These are phyloP conservation scores for Haemorhous mexicanus DNA, from an alignment of 2,113 vertebrate genomes.

Conservation along the genomic window DNA sequence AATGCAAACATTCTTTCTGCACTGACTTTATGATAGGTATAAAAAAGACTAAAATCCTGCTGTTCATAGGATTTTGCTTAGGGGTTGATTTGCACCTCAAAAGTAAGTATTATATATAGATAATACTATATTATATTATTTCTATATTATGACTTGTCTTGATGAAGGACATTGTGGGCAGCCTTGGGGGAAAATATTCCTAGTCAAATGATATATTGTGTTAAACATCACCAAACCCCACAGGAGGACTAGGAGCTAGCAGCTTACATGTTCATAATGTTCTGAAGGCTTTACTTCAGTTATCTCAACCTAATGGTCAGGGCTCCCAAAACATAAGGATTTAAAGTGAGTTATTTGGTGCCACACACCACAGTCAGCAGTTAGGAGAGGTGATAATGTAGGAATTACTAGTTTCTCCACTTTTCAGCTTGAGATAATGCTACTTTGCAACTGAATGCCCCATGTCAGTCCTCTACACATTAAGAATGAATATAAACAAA, in stretches of 20 bases:
- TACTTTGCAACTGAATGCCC: not conserved
- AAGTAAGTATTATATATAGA: not conserved
- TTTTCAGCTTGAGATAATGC: not conserved
- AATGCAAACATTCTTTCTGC: not conserved
- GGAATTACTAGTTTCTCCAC: not conserved
- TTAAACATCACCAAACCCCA: not conserved
- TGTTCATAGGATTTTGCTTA: not conserved
- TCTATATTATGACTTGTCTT: not conserved
- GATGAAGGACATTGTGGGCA: not conserved
- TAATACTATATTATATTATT: not conserved
- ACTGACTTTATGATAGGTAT: not conserved
- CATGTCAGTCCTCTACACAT: accelerated
- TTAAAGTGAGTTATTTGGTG: not conserved
- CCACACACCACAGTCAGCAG: not conserved
- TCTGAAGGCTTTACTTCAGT: not conserved
- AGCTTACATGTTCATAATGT: not conserved
- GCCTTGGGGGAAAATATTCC: not conserved
- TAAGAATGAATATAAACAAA: not conserved
- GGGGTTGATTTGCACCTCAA: not conserved
- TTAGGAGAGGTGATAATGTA: not conserved
- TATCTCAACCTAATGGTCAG: not conserved
- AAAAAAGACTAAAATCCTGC: not conserved
- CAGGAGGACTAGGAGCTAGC: not conserved
- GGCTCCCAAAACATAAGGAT: not conserved
- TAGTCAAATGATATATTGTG: not conserved